phyloP scores from a whole-genome alignment of 2,113 vertebrate species.

The Artemisiospiza belli region DNA sequence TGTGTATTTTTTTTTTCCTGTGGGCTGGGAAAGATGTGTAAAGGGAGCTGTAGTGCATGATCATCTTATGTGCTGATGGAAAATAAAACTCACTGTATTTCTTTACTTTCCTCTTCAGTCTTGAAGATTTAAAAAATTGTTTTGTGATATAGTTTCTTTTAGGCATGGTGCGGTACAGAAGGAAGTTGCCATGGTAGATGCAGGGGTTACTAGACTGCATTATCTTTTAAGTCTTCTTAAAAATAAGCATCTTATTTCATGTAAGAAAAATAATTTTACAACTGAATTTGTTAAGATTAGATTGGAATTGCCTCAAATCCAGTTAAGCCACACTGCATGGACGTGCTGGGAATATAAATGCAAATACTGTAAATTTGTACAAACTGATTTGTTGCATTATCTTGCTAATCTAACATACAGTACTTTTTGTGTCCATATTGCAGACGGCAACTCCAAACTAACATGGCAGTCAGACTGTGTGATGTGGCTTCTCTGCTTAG shows the following conservation, averaged over 20 bases:
- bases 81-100: slow-evolving; percentile 5
- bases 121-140: not conserved
- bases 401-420: slow-evolving; percentile 90
- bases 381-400: slow-evolving; percentile 85
- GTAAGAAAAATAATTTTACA: slow-evolving; percentile 53
- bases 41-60: not conserved
- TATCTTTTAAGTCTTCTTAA: slow-evolving; percentile 60
- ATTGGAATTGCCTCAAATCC: slow-evolving; percentile 83
- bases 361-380: slow-evolving; percentile 84
- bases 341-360: slow-evolving; percentile 80
- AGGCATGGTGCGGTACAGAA: slow-evolving; percentile 4
- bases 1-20: not conserved
- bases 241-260: slow-evolving; percentile 54
- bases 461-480: slow-evolving; percentile 99
- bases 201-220: slow-evolving; percentile 24
- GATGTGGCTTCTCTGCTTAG: slow-evolving; percentile 99
- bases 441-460: slow-evolving; percentile 98
- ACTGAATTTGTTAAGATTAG: slow-evolving; percentile 78
- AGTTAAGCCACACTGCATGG: slow-evolving; percentile 84
- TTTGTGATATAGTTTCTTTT: not conserved
- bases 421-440: slow-evolving; percentile 98
- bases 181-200: slow-evolving; percentile 36
- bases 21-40: not conserved
- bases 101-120: not conserved
- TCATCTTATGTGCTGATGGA: not conserved